Evolutionary conservation across 2,888 invertebrate genomes (phyloP).

Genomic region (Drosophila atripex): DNA sequence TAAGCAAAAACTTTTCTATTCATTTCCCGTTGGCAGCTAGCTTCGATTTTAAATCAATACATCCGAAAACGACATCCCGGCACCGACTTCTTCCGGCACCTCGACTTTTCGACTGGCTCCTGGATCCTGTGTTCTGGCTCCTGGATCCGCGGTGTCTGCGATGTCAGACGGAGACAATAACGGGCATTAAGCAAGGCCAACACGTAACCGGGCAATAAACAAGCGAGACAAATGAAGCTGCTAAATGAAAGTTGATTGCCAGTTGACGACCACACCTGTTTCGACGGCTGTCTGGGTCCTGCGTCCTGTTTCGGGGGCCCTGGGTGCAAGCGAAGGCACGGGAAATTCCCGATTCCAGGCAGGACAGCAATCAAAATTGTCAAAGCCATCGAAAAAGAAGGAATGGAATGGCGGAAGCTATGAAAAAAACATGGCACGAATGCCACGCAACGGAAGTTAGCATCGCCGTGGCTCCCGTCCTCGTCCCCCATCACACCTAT

Average conservation of each 20-base stretch:
- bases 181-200: constrained; percentile 72
- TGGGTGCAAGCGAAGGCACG: constrained; percentile 7
- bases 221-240: constrained; percentile 84
- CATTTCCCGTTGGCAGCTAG: not conserved
- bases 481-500: constrained; percentile 48
- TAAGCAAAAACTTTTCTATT: not conserved
- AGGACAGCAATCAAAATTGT: constrained; percentile 68
- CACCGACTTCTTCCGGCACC: constrained; percentile 13
- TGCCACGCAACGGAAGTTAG: constrained; percentile 70
- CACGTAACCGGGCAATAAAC: constrained; percentile 79
- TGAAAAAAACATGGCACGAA: constrained; percentile 59
- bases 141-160: constrained; percentile 7
- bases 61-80: constrained; percentile 10
- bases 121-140: not conserved
- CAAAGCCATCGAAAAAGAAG: constrained; percentile 47
- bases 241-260: constrained; percentile 84
- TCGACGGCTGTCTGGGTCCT: constrained; percentile 30
- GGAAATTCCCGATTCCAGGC: constrained; percentile 13
- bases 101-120: not conserved
- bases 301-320: not conserved
- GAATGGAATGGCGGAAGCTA: constrained; percentile 3
- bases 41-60: constrained; percentile 34
- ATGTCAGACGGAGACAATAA: constrained; percentile 55
- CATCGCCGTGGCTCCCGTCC: constrained; percentile 29
- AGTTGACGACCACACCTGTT: constrained; percentile 75